Conservation (phyloP, 2,797 vertebrate species). For the Pantherophis vulpinus region DNA sequence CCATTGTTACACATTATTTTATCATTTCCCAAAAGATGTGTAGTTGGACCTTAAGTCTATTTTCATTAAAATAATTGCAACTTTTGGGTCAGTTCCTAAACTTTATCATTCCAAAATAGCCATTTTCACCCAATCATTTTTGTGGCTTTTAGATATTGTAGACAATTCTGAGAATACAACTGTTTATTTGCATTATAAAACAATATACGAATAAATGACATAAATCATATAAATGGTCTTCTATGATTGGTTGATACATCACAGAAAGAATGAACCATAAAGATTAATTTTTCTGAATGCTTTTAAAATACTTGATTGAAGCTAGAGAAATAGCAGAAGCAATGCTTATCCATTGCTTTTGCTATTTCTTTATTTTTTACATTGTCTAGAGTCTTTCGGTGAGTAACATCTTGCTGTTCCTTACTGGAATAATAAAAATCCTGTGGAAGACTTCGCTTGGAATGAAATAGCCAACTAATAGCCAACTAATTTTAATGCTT, state of each 20-base stretch:
- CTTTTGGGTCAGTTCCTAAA: neutral
- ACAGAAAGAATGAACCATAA: slow-evolving; percentile 47
- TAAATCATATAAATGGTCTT: slow-evolving; percentile 59
- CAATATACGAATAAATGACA: neutral
- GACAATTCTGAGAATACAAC: neutral
- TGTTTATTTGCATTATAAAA: neutral
- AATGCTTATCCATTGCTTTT: neutral
- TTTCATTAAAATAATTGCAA: slow-evolving; percentile 24
- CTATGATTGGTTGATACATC: slow-evolving; percentile 39
- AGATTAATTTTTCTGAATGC: slow-evolving; percentile 46
- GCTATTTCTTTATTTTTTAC: no score
- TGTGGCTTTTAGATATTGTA: neutral
- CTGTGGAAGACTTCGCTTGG: neutral
- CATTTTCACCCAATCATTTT: neutral
- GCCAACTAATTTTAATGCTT: neutral
- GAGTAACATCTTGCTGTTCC: neutral
- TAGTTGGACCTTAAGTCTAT: slow-evolving; percentile 15
- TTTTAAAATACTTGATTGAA: neutral
- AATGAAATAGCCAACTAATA: neutral
- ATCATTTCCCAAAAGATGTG: neutral
- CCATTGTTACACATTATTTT: slow-evolving; percentile 1
- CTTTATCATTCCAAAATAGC: neutral
- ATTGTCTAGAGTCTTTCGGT: neutral
- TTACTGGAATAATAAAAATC: neutral
- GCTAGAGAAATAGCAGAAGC: neutral